Conservation (phyloP, 35 echinoderm and acorn worm genomes). For the Ptychodera flava region DNA sequence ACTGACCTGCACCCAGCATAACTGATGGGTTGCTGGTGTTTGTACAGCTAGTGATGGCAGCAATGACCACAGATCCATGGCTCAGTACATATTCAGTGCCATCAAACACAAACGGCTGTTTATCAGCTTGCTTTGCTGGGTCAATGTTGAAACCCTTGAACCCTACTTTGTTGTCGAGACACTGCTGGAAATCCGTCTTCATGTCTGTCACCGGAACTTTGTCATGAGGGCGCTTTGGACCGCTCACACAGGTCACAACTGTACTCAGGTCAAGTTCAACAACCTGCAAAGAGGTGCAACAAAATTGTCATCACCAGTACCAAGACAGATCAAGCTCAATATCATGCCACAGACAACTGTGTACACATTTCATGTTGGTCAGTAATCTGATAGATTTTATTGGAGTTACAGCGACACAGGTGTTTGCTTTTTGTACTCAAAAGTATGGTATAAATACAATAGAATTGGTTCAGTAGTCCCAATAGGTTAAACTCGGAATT, state of each 20-base stretch:
- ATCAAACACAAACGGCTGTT: constrained; percentile 70
- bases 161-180: constrained; percentile 79
- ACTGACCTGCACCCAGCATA: constrained; percentile 91
- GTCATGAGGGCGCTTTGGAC: constrained; percentile 98
- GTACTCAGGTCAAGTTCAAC: constrained; percentile 74
- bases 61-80: constrained; percentile 97
- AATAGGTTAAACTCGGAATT: too few species aligned
- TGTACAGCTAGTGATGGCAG: constrained; percentile 97
- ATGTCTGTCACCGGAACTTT: constrained; percentile 73
- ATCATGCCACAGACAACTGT: too few species aligned
- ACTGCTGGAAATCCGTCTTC: constrained; percentile 88
- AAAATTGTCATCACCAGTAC: too few species aligned
- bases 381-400: too few species aligned
- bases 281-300: constrained; percentile 35
- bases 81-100: constrained; percentile 59
- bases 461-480: too few species aligned
- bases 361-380: too few species aligned
- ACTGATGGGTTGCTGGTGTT: constrained; percentile 99
- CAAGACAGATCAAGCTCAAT: too few species aligned
- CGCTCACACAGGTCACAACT: constrained; percentile 82
- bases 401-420: too few species aligned
- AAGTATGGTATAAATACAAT: too few species aligned
- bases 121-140: constrained; percentile 52
- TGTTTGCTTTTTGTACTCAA: too few species aligned
- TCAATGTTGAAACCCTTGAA: constrained; percentile 94